These are phyloP conservation scores for Zophobas morio DNA, from an alignment of 1,140 invertebrate species.

Conservation along the genomic window DNA sequence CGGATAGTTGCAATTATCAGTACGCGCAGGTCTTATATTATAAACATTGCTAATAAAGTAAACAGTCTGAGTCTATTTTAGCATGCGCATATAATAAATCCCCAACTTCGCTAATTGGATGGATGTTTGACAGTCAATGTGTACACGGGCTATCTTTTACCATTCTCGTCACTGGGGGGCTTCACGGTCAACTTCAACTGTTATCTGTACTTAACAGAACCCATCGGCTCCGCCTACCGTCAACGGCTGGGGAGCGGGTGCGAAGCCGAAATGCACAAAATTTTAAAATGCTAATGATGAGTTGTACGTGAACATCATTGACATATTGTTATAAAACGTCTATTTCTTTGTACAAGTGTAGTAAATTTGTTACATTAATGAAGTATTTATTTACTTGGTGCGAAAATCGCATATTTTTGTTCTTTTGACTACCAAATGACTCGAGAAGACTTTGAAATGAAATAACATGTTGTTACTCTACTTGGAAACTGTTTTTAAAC, in stretches of 20 bases:
- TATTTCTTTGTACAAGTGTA: no score
- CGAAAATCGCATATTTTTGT: no score
- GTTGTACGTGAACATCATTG: no score
- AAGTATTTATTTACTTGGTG: no score
- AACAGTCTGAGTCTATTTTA: constrained; percentile 62
- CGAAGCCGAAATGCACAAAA: neutral
- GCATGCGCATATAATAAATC: constrained; percentile 57
- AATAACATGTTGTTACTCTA: no score
- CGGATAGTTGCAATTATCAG: constrained; percentile 61
- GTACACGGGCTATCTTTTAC: constrained; percentile 55
- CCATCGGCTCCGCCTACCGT: constrained; percentile 2
- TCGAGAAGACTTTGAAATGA: no score
- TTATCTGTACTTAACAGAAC: constrained; percentile 46
- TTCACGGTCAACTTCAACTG: constrained; percentile 45
- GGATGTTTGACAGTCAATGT: constrained; percentile 62
- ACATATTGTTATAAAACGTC: no score
- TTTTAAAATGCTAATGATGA: no score
- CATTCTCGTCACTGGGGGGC: constrained; percentile 21
- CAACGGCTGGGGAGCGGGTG: neutral
- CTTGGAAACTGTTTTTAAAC: no score
- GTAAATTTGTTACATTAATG: no score
- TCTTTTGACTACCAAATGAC: no score
- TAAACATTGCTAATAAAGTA: constrained; percentile 64
- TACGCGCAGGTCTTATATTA: constrained; percentile 60
- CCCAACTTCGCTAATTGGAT: constrained; percentile 61